These are phyloP conservation scores for Ptiloglossa arizonensis DNA, from an alignment of 1,140 invertebrate species.

Conservation along the genomic window DNA sequence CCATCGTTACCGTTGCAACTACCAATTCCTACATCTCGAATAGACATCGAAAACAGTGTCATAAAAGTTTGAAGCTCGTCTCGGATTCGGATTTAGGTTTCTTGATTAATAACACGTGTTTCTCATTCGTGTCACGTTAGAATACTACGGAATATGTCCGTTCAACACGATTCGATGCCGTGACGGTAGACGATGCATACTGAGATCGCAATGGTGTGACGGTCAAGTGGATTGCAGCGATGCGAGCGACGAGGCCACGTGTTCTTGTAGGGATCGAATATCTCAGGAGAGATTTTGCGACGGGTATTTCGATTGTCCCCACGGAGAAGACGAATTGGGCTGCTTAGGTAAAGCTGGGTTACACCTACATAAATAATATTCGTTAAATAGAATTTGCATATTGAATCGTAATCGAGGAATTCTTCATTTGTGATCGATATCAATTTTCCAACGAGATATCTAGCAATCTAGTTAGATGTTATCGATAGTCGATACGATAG, in stretches of 20 bases:
- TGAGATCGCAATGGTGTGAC: constrained; percentile 86
- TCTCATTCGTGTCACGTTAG: background rate
- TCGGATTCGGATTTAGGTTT: too few species aligned
- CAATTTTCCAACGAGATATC: too few species aligned
- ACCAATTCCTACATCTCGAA: too few species aligned
- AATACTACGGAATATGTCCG: constrained; percentile 1
- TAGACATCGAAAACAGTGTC: too few species aligned
- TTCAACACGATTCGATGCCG: constrained; percentile 44
- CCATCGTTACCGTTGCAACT: too few species aligned
- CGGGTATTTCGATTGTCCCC: constrained; percentile 88
- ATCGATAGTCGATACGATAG: too few species aligned
- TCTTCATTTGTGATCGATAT: too few species aligned
- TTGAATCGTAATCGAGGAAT: too few species aligned
- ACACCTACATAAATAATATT: too few species aligned
- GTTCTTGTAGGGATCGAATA: constrained; percentile 87
- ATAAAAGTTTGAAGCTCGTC: too few species aligned
- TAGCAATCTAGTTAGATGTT: too few species aligned
- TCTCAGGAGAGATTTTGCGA: constrained; percentile 88
- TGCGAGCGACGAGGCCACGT: constrained; percentile 90
- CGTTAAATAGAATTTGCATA: too few species aligned
- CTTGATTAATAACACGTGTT: background rate
- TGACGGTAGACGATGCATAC: constrained; percentile 83
- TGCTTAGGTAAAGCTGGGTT: constrained; percentile 86
- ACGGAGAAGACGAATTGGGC: constrained; percentile 88
- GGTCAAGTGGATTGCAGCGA: constrained; percentile 89